Base-by-base conservation (phyloP, 2,797 vertebrate genomes). In the Cuniculus paca region DNA sequence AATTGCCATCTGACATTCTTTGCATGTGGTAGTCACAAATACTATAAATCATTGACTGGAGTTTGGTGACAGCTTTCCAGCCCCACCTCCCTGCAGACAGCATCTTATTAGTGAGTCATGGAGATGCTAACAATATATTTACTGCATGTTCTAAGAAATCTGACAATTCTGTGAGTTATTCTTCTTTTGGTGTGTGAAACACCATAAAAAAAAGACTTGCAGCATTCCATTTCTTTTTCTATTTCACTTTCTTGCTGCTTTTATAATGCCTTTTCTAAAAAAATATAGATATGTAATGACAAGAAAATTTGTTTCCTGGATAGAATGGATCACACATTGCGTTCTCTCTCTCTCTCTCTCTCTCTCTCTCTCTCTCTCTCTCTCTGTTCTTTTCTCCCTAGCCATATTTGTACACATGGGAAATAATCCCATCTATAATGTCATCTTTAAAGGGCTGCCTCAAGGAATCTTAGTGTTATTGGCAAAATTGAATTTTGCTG, bases 1-100 rank as follows among this genome's bases (percentile, higher is more conserved):
- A 98, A 96, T 97, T 94, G 94, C 93, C 93, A 95, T 91, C 80
- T 97, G 96, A 97, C 91, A 97, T 8, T 95, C 77, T 96, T 98
- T 54, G 7, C 52, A 94, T 92, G 80, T 93, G 89, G 74, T 86
- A 26, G 12, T 98, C 97, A 98, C 96, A 96, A 96, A 90, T 4
- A 20, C 87, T 14, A 0, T 96, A 97, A 96, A 97, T 98, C 91
- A 97, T 50, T 90, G 86, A 88, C 1, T 0, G 12, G 14, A 68
- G 92, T 96, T 91, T 60, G 87, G 63, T 92, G 91, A 97, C 84
- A 94, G 36, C 50, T 93, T 97, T 84, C 81, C 65, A 91, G 75
- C 39, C 10, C 84, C 75, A 93, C 88, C 60, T 91, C 50, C 80
- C 56, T 61, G 42, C 48, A 93, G 78, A 87, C 24, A 96, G 82